A percentile compares a stretch with the other conserved stretches of the same genome.
phyloP scores from a whole-genome alignment of 2,888 invertebrate genomes.

The Balanococcus diminutus region DNA sequence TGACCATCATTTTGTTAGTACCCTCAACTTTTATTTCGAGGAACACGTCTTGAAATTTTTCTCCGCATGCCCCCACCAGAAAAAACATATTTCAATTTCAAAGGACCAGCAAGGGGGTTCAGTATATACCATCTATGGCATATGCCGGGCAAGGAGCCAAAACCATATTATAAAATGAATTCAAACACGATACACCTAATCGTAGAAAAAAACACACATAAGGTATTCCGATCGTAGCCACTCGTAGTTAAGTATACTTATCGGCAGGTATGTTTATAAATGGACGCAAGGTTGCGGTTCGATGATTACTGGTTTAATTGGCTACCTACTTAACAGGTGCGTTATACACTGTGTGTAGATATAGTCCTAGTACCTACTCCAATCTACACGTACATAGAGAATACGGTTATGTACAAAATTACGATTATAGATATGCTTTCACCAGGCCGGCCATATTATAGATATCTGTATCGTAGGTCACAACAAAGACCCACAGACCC shows the following conservation, averaged over 20 bases:
- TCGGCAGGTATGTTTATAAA: constrained; percentile 17
- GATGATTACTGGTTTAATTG: constrained; percentile 25
- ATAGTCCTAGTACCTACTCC: background rate
- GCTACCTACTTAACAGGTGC: constrained; percentile 23
- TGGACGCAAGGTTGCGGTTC: constrained; percentile 27
- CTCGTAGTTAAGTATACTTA: background rate
- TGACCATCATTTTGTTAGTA: too few relatives aligned
- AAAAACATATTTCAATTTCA: too few relatives aligned
- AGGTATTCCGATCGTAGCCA: background rate
- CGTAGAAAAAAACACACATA: background rate
- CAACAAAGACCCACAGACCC: background rate
- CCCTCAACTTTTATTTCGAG: too few relatives aligned
- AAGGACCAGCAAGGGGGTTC: too few relatives aligned
- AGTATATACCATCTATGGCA: too few relatives aligned
- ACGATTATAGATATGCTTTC: constrained; percentile 4
- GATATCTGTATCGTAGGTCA: background rate
- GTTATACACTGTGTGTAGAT: background rate
- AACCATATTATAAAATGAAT: too few relatives aligned
- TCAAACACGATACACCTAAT: too few relatives aligned
- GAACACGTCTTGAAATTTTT: too few relatives aligned
- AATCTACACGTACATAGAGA: background rate
- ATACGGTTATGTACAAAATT: constrained; percentile 5
- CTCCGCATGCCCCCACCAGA: too few relatives aligned
- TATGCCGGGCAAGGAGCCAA: too few relatives aligned
- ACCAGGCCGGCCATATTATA: background rate